Evolutionary conservation across 1,140 invertebrate species (phyloP), one percentile per base, ranked within the genome.

Genomic region (Callitettix versicolor): DNA sequence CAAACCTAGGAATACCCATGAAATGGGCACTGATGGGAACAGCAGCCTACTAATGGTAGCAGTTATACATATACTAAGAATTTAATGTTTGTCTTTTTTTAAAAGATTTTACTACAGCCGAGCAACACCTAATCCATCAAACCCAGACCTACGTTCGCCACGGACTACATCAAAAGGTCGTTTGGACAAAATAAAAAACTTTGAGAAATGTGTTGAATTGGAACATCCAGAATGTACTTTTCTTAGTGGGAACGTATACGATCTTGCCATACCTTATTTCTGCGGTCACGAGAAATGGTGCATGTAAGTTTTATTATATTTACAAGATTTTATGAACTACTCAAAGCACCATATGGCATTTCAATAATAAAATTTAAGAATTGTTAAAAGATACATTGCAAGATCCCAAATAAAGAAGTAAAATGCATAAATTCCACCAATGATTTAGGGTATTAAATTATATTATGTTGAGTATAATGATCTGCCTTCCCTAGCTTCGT

Each of bases 281-380:
- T 84, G 81, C 59, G 81, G 82, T n/a, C 77, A 83, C 52, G 71
- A 80, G 60, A 62, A 68, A 3, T 69, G 72, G 24, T 84, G 81
- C 66, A 72, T 68, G 79, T 82, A 69, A 74, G 73, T 56, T 36
- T 11, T n/a, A 21, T 46, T 62, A 44, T 15, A 36, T 56, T 55
- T 55, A 36, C 12, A 12, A 26, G n/a, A 53, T 42, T 44, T n/a
- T n/a, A n/a, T n/a, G n/a, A n/a, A n/a, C n/a, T n/a, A n/a, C n/a
- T n/a, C n/a, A 43, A 7, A 7, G 5, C 7, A 7, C 12, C 41
- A 43, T 43, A 43, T 43, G 15, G 33, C 6, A 34, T 7, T 34
- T 6, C 6, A 34, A 34, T 34, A 14, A 34, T 34, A 7, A 34
- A 7, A 34, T 34, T 6, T 7, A 7, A 7, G 33, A 7, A 34